Percentiles rank a stretch among this genome's conserved stretches.
Evolutionary conservation across 2,888 invertebrate genomes (phyloP).

Genomic region (Sphinx pinastri): DNA sequence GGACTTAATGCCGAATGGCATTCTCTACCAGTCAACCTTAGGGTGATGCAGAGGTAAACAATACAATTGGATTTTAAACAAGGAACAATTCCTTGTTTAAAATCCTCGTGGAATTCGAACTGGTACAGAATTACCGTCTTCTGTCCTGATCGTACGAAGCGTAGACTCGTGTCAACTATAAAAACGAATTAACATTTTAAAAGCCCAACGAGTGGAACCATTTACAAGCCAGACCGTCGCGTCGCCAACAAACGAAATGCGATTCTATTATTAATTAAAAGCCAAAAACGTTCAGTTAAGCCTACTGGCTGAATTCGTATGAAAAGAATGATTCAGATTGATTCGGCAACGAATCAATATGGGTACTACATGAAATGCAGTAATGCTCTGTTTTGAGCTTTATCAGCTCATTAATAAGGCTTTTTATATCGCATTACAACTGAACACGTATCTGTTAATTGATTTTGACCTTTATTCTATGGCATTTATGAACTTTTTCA

Average conservation of each 20-base stretch:
- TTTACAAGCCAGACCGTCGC: conserved; percentile 50
- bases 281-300: conserved; percentile 67
- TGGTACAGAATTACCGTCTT: too few relatives aligned
- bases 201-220: conserved; percentile 45
- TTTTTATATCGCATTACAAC: background rate
- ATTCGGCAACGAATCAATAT: conserved; percentile 49
- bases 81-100: too few relatives aligned
- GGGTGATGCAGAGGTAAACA: too few relatives aligned
- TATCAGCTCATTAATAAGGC: background rate
- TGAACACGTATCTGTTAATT: background rate
- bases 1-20: too few relatives aligned
- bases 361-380: background rate
- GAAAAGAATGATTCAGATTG: conserved; percentile 74
- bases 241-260: conserved; percentile 55
- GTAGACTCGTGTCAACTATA: conserved; percentile 8
- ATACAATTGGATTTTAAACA: too few relatives aligned
- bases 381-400: background rate
- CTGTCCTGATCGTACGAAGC: background rate
- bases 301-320: conserved; percentile 66
- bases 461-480: background rate
- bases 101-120: too few relatives aligned
- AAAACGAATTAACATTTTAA: conserved; percentile 29
- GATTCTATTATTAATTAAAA: conserved; percentile 77
- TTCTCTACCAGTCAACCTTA: too few relatives aligned
- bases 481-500: background rate